phyloP scores from a whole-genome alignment of 1,140 invertebrate species.

The Atta cephalotes region DNA sequence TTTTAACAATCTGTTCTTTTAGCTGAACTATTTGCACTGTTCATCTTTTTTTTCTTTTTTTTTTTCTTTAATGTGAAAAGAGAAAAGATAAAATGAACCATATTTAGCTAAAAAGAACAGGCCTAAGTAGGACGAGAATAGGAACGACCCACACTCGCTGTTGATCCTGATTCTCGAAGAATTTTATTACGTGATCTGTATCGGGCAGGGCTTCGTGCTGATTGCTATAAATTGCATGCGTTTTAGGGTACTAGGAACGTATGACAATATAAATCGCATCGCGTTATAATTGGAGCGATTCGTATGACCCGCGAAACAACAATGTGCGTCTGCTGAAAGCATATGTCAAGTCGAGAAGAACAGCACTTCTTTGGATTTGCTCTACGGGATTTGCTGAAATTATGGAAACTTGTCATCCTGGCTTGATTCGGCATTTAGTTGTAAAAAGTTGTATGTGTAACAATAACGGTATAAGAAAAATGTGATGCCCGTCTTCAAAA shows the following conservation, averaged over 20 bases:
- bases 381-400: slow-evolving; percentile 15
- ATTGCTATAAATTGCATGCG: slow-evolving; percentile 34
- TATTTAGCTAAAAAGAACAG: no score
- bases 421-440: not conserved
- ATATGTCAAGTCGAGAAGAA: slow-evolving; percentile 15
- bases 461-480: not conserved
- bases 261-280: slow-evolving; percentile 26
- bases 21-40: no score
- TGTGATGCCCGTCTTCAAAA: not conserved
- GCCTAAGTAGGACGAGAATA: not conserved
- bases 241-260: slow-evolving; percentile 48
- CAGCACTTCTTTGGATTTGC: not conserved
- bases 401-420: not conserved
- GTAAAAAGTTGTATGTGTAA: not conserved
- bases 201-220: slow-evolving; percentile 12
- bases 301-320: not conserved
- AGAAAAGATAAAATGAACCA: no score
- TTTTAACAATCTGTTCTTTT: not conserved
- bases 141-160: not conserved
- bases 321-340: slow-evolving; percentile 26
- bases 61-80: no score
- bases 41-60: no score
- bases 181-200: slow-evolving; percentile 31
- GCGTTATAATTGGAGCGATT: slow-evolving; percentile 47
- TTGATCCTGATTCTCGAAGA: slow-evolving; percentile 4